Base-by-base conservation (phyloP, 2,797 vertebrate genomes). In the Enteromius thamalakanensis region DNA sequence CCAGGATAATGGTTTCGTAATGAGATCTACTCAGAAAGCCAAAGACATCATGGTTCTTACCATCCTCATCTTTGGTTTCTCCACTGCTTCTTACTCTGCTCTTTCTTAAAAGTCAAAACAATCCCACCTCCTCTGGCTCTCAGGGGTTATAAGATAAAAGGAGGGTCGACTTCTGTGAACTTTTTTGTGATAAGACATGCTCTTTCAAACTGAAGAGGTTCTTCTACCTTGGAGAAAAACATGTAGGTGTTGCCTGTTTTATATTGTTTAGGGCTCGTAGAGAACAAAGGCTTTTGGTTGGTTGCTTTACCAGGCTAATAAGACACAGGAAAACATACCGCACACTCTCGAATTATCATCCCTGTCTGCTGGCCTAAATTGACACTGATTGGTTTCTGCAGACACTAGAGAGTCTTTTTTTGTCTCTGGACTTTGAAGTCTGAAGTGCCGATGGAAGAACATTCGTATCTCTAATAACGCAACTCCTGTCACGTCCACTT, bases 1-100 rank as follows among this genome's bases (percentile, higher is more conserved):
- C 68, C 19, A 29, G n/a, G 76, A 81, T 86, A 87, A 84, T 86
- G 51, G 74, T 67, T 40, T 42, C 45, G 6, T 89, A 86, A 88
- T 87, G 84, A 83, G 47, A 85, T 82, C 75, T 55, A 58, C 26
- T 65, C 74, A 53, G 62, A 72, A 67, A 76, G 60, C 65, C 34
- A 34, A 78, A 76, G 19, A 80, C 55, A 64, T 82, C 83, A 67
- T n/a, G 65, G 42, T 78, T 76, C 58, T 77, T 55, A 49, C 23
- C 6, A 12, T 12, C 37, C 8, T 26, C 32, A 80, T 70, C 80
- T 79, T 76, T 70, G 60, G 67, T 40, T 76, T 81, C 65, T 79
- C 19, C 37, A 40, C 42, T 49, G 34, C 76, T 47, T 76, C 67
- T 70, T 23, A 26, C 17, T 3, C n/a, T 26, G 55, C 7, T 76